Evolutionary conservation across 2,113 vertebrate species (phyloP).

Genomic region (Ptilorrhoa leucosticta): DNA sequence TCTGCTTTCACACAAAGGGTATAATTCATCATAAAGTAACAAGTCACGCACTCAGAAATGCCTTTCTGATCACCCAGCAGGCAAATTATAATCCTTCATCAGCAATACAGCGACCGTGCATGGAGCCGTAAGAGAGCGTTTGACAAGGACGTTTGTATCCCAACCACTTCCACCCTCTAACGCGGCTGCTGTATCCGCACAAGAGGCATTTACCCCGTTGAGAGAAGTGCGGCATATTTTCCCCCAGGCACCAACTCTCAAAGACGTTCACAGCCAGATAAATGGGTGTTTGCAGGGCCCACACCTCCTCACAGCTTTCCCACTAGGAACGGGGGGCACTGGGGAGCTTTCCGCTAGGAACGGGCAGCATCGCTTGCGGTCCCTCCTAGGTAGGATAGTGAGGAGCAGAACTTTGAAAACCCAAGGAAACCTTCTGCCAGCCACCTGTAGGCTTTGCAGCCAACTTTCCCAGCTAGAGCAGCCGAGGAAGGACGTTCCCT

Average conservation of each 20-base stretch:
- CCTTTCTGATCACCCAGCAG: neutral
- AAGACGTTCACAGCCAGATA: neutral
- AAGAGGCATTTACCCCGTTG: accelerated
- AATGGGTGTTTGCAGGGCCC: neutral
- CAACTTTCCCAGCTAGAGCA: accelerated
- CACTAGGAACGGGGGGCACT: neutral
- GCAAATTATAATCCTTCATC: neutral
- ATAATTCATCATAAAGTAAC: neutral
- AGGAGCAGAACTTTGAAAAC: neutral
- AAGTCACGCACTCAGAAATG: neutral
- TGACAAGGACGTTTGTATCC: neutral
- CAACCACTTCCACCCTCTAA: neutral
- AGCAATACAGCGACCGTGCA: accelerated
- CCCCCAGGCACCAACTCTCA: neutral
- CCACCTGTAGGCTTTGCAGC: neutral
- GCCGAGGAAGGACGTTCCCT: accelerated
- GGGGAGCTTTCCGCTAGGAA: neutral
- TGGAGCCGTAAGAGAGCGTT: accelerated
- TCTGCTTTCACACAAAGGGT: neutral
- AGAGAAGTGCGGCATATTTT: accelerated
- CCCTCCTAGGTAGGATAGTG: neutral
- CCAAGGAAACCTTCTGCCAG: neutral
- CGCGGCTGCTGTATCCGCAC: accelerated
- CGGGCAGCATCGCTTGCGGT: accelerated
- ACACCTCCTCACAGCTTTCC: neutral